Base-by-base conservation (phyloP, 2,797 vertebrate genomes). In the Synanceia verrucosa region DNA sequence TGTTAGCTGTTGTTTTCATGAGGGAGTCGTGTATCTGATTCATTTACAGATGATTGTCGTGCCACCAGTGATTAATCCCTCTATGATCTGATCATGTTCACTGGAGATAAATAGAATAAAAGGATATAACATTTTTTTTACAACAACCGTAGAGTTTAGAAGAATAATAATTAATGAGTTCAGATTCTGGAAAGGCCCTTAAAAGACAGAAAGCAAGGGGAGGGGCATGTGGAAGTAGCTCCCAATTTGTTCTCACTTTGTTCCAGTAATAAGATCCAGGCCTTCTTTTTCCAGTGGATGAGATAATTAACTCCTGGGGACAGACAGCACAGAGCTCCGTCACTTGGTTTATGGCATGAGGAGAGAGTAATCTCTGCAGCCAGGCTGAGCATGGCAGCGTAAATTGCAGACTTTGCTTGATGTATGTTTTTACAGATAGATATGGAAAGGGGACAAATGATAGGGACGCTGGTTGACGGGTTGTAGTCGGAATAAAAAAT, bases 181-280 rank as follows among this genome's bases (percentile, higher is more conserved):
- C 53, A 71, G 73, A 87, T 87, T 84, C 76, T 87, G 81, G 85
- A 86, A 83, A 88, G 83, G 67, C 76, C 75, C 75, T 89, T 84
- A 80, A 92, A 93, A 82, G 90, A 86, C 73, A 82, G 70, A 70
- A 79, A 59, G 60, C 14, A 47, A 73, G 59, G 70, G 83, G 64
- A 78, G 76, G 81, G 70, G 73, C 81, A 70, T 61, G 74, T 74
- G 81, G 78, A 93, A 88, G 89, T 77, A 78, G 82, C 83, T 92
- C 89, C 91, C 89, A 93, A 94, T 95, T 95, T 95, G 93, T 93
- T 93, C 91, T 88, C 88, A 91, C 92, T 95, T 94, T 94, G 94
- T 94, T 94, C 82, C 85, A 87, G 90, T 95, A 94, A 94, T 94
- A 93, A 93, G 91, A 94, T 90, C 90, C 92, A 92, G 92, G 82